These are phyloP conservation scores for Drosophila eohydei DNA, from an alignment of 2,888 invertebrate genomes.

Conservation along the genomic window DNA sequence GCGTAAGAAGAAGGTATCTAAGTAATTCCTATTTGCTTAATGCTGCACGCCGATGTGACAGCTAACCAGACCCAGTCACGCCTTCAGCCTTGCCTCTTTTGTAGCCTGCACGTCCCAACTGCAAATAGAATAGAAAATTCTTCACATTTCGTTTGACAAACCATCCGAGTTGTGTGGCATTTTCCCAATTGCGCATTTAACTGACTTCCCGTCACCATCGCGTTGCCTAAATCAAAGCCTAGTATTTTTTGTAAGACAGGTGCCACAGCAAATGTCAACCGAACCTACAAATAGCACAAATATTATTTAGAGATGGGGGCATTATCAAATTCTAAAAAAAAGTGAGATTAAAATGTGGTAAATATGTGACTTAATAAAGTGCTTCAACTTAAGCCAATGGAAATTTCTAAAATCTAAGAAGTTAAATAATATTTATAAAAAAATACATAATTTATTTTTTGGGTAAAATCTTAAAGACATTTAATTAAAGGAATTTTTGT, in stretches of 20 bases:
- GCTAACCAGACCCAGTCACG: constrained; percentile 59
- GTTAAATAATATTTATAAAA: neutral
- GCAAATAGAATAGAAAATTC: constrained; percentile 63
- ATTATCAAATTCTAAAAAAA: neutral
- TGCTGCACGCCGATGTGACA: constrained; percentile 51
- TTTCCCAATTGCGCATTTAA: constrained; percentile 43
- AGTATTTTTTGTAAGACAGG: constrained; percentile 15
- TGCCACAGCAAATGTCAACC: constrained; percentile 1
- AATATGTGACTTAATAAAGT: neutral
- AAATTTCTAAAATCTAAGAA: neutral
- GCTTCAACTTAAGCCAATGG: neutral
- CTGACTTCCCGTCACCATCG: neutral
- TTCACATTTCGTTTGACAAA: constrained; percentile 24
- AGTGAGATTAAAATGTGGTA: neutral
- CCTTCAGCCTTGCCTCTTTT: constrained; percentile 29
- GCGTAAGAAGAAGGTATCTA: neutral
- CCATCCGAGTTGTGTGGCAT: constrained; percentile 3
- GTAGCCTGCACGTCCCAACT: constrained; percentile 58
- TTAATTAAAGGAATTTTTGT: neutral
- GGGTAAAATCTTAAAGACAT: neutral
- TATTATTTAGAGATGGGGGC: too few species aligned
- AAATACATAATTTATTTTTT: neutral
- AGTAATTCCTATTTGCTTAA: constrained; percentile 64
- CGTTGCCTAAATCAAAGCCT: constrained; percentile 26
- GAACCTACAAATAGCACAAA: neutral